phyloP scores from a whole-genome alignment of 2,797 vertebrate species.

The Hybognathus amarus region DNA sequence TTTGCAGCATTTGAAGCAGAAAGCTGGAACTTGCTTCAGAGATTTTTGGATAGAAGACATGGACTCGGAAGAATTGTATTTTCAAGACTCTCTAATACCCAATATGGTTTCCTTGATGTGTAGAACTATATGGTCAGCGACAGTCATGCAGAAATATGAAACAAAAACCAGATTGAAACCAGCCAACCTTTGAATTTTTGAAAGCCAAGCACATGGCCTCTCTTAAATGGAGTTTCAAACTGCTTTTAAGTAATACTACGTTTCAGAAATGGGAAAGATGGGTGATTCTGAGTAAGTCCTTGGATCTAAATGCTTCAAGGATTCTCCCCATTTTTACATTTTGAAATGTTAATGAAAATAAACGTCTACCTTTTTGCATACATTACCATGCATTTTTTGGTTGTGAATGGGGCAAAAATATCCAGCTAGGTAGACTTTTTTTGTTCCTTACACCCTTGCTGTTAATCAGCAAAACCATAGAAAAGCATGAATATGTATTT shows the following conservation, averaged over 20 bases:
- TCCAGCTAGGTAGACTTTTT: not conserved
- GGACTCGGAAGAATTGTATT: conserved; percentile 3
- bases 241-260: conserved; percentile 5
- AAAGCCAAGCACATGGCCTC: conserved; percentile 22
- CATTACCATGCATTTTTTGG: not conserved
- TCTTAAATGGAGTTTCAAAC: conserved; percentile 7
- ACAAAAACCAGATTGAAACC: conserved; percentile 35
- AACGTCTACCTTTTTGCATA: conserved; percentile 11
- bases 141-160: conserved; percentile 14
- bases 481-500: conserved; percentile 41
- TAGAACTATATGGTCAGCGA: conserved; percentile 11
- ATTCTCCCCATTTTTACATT: conserved; percentile 25
- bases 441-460: conserved; percentile 9
- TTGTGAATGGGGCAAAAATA: not conserved
- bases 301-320: conserved; percentile 30
- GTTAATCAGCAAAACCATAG: conserved; percentile 35
- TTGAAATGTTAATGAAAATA: conserved; percentile 34
- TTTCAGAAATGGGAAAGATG: conserved; percentile 28
- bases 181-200: conserved; percentile 12
- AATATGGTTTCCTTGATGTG: not conserved
- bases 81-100: conserved; percentile 6
- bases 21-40: conserved; percentile 33
- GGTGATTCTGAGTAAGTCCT: conserved; percentile 4
- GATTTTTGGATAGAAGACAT: conserved; percentile 24
- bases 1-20: conserved; percentile 4